Evolutionary conservation across 2,797 vertebrate genomes (phyloP).

Genomic region (Lacerta viridis): DNA sequence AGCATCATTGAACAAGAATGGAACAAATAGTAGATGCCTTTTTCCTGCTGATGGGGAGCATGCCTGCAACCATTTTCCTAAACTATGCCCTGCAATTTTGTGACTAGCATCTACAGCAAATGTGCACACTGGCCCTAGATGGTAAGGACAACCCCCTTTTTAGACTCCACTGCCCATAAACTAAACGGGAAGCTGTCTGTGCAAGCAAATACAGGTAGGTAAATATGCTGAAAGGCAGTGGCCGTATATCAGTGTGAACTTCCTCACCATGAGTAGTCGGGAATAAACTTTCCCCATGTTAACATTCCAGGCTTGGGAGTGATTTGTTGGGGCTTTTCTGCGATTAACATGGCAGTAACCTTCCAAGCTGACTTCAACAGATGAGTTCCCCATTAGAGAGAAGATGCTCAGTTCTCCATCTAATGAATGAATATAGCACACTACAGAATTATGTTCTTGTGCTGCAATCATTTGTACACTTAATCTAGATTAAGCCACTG

Average conservation of each 20-base stretch:
- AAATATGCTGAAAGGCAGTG: neutral
- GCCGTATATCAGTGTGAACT: neutral
- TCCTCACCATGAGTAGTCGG: neutral
- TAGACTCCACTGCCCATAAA: too few relatives aligned
- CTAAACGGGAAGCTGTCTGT: neutral
- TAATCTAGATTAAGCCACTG: neutral
- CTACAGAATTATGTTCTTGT: constrained; percentile 14
- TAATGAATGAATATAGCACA: neutral
- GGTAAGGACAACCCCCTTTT: too few relatives aligned
- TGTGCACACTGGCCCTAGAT: too few relatives aligned
- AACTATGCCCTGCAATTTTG: too few relatives aligned
- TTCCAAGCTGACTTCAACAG: too few relatives aligned
- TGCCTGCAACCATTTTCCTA: too few relatives aligned
- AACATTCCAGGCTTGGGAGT: neutral
- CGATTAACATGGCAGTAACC: neutral
- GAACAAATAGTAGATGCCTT: too few relatives aligned
- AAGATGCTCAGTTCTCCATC: neutral
- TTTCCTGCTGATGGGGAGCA: too few relatives aligned
- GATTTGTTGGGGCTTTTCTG: neutral
- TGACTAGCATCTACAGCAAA: too few relatives aligned
- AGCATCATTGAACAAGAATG: too few relatives aligned
- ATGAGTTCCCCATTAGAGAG: neutral
- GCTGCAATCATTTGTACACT: neutral
- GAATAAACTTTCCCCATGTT: neutral
- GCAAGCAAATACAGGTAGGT: neutral